Evolutionary conservation across 1,140 invertebrate genomes (phyloP).

Genomic region (Teleogryllus occipitalis): DNA sequence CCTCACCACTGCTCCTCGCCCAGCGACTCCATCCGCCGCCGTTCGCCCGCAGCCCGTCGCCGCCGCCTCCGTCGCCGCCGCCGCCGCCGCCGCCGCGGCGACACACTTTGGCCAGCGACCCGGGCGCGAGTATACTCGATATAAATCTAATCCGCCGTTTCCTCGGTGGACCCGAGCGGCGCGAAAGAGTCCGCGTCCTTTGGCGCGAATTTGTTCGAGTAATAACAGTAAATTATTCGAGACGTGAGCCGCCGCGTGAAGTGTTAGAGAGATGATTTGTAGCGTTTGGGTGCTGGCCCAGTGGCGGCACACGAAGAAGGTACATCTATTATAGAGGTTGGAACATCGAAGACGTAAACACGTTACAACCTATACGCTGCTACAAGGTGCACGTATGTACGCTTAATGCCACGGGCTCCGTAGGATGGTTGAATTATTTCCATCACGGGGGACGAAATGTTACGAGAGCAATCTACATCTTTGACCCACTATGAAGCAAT

Average conservation of each 20-base stretch:
- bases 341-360: neutral
- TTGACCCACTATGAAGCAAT: neutral
- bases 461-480: neutral
- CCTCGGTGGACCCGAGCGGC: neutral
- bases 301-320: neutral
- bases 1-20: too few species aligned
- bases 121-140: neutral
- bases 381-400: neutral
- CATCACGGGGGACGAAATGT: neutral
- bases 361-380: neutral
- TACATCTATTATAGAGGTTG: neutral
- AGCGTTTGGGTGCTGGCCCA: neutral
- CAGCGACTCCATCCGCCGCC: too few species aligned
- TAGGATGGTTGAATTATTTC: neutral
- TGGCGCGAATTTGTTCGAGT: neutral
- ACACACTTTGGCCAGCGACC: neutral
- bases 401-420: neutral
- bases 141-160: neutral
- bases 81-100: too few species aligned
- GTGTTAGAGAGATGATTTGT: neutral
- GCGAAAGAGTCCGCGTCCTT: neutral
- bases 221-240: neutral
- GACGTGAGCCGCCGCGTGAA: neutral
- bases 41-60: too few species aligned
- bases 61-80: too few species aligned